Evolutionary conservation across 2,888 invertebrate genomes (phyloP).

Genomic region (Conus canariensis): DNA sequence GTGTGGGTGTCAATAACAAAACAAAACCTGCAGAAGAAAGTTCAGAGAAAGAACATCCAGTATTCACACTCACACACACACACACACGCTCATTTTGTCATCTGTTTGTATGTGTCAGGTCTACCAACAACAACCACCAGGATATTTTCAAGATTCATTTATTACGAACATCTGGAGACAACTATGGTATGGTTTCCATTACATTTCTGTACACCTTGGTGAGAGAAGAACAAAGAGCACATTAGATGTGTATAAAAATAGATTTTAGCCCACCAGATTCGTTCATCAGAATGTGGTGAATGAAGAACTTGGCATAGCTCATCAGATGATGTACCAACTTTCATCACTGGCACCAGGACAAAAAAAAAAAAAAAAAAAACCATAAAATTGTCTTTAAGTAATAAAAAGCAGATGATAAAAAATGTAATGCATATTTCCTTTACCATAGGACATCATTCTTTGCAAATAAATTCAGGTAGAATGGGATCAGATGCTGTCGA

Average conservation of each 20-base stretch:
- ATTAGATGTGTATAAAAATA: neutral
- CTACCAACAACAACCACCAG: neutral
- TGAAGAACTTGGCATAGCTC: neutral
- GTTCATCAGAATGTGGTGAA: neutral
- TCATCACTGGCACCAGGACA: neutral
- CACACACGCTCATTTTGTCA: neutral
- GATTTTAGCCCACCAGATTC: neutral
- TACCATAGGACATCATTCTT: no score
- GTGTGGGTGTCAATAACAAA: no score
- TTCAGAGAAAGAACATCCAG: no score
- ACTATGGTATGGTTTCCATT: conserved; percentile 7
- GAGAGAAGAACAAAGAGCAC: neutral
- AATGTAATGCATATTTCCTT: no score
- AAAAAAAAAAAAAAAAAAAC: neutral
- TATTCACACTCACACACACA: neutral
- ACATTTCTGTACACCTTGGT: conserved; percentile 12
- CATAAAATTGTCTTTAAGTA: neutral
- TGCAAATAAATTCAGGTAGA: no score
- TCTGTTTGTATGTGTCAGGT: no score
- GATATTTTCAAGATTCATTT: conserved; percentile 17
- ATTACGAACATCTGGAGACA: conserved; percentile 19
- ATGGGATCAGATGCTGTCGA: no score
- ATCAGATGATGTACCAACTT: neutral
- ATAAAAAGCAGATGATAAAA: neutral
- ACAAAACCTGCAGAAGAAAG: no score